A percentile compares a stretch with the other conserved stretches of the same genome.
These are phyloP conservation scores for Ia io DNA, from an alignment of 2,113 vertebrate species.

Conservation along the genomic window DNA sequence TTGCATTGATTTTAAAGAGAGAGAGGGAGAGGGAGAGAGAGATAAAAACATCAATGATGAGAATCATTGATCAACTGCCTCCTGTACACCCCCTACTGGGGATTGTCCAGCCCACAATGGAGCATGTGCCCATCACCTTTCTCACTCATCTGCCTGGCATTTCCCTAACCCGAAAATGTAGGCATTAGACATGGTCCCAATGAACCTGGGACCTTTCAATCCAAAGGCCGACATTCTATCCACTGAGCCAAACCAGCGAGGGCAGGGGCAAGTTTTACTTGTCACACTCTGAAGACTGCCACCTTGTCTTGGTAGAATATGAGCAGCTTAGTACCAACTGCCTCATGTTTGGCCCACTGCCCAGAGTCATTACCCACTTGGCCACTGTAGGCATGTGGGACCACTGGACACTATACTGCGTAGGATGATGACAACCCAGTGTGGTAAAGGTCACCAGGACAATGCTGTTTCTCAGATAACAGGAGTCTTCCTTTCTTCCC, in stretches of 20 bases:
- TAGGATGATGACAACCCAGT: no score
- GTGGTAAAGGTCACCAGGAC: not conserved
- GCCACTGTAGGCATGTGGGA: not conserved
- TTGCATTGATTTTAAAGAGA: no score
- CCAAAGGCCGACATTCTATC: no score
- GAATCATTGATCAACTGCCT: no score
- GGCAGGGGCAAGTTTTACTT: not conserved
- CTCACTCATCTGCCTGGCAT: not conserved
- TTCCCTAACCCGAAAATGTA: not conserved
- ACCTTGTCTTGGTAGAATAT: not conserved
- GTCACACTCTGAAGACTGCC: not conserved
- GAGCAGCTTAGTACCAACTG: not conserved
- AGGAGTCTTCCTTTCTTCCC: not conserved
- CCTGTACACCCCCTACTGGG: no score
- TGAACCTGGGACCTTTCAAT: not conserved
- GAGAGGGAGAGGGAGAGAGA: no score
- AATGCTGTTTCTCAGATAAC: conserved; percentile 1
- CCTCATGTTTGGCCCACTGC: not conserved
- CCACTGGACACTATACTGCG: accelerated
- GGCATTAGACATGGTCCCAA: accelerated
- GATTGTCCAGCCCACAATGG: no score
- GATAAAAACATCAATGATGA: no score
- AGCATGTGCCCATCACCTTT: no score
- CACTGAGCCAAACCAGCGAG: no score
- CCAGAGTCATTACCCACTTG: not conserved